These are phyloP conservation scores for Tachina lurida DNA, from an alignment of 2,888 invertebrate species.

Conservation along the genomic window DNA sequence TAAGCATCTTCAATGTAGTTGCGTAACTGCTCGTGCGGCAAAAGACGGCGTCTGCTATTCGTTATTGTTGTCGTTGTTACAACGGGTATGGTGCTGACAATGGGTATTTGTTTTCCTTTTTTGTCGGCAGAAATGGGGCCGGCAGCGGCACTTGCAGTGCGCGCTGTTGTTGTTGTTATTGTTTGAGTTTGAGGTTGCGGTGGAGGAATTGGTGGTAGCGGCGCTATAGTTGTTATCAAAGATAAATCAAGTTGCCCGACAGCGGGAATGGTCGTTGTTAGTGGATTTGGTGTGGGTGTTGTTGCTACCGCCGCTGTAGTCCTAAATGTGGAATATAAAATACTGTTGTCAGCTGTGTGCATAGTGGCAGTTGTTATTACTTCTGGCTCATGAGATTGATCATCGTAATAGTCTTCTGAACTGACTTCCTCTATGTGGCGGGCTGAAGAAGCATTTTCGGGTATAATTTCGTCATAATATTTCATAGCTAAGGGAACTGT, in stretches of 20 bases:
- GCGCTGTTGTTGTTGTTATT: conserved; percentile 52
- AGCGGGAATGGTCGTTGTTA: conserved; percentile 31
- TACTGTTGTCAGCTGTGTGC: conserved; percentile 14
- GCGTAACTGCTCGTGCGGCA: conserved; percentile 82
- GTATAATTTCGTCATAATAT: conserved; percentile 70
- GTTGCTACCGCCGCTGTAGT: conserved; percentile 18
- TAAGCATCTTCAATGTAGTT: conserved; percentile 83
- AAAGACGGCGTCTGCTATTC: conserved; percentile 75
- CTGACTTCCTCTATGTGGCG: conserved; percentile 63
- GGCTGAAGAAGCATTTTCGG: conserved; percentile 66
- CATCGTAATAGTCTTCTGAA: conserved; percentile 79
- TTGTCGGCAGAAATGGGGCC: conserved; percentile 52
- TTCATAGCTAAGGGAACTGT: conserved; percentile 72
- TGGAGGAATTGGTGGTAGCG: conserved; percentile 18
- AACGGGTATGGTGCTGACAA: conserved; percentile 41
- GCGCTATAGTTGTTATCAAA: conserved; percentile 64
- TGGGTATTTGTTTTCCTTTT: conserved; percentile 71
- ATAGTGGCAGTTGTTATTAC: conserved; percentile 52
- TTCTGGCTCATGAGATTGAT: conserved; percentile 74
- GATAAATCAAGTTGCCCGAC: conserved; percentile 40
- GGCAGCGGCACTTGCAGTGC: conserved; percentile 63
- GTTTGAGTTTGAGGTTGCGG: conserved; percentile 12
- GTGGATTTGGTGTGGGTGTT: conserved; percentile 32
- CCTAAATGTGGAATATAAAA: conserved; percentile 58
- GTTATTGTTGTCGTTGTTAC: conserved; percentile 36